These are phyloP conservation scores for Anabacerthia variegaticeps DNA, from an alignment of 2,797 vertebrate species.

Conservation along the genomic window DNA sequence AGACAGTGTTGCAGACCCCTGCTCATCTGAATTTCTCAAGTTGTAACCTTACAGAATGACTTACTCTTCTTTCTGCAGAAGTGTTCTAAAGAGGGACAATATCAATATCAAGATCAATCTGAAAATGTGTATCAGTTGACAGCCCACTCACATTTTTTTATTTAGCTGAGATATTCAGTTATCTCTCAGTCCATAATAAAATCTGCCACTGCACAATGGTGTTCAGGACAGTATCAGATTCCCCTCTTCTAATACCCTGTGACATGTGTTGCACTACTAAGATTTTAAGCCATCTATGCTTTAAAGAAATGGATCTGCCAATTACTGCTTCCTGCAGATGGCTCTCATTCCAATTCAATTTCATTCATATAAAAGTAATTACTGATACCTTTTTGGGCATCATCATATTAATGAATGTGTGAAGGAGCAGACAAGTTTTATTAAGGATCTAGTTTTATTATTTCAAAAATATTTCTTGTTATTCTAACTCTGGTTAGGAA, in stretches of 20 bases:
- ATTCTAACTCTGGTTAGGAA: constrained; percentile 40
- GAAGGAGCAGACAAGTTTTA: constrained; percentile 15
- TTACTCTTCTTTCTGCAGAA: not conserved
- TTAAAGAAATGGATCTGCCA: not conserved
- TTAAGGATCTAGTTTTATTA: constrained; percentile 44
- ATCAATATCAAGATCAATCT: not conserved
- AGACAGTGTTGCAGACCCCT: not conserved
- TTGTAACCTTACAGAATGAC: not conserved
- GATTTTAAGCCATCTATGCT: not conserved
- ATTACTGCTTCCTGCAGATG: constrained; percentile 6
- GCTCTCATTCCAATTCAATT: constrained; percentile 10
- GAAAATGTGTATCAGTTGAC: not conserved
- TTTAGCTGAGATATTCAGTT: not conserved
- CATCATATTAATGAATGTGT: constrained; percentile 8
- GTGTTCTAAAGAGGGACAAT: not conserved
- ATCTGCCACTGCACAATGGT: not conserved
- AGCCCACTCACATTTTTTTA: not conserved
- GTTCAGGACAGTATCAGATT: not conserved
- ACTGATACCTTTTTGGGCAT: constrained; percentile 10
- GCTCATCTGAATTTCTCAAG: not conserved
- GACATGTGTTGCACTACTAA: not conserved
- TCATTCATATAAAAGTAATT: constrained; percentile 20
- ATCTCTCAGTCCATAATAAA: not conserved
- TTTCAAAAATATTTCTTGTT: constrained; percentile 55
- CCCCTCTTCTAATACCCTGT: not conserved